Conservation (phyloP, 2,888 invertebrate species). For the Nemotelus nigrinus region DNA sequence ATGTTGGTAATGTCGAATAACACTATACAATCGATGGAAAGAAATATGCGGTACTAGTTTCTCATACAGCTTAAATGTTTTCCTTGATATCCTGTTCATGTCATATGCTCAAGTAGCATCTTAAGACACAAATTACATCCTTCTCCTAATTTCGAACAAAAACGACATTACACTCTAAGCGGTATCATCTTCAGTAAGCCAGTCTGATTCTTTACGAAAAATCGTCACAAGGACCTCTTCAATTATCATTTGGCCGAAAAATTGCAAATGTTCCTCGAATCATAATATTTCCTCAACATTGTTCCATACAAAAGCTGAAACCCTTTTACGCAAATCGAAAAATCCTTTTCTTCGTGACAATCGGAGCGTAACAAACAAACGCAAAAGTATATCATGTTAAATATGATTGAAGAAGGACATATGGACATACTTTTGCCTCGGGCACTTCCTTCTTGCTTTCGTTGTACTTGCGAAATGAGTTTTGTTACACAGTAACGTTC, state of each 20-base stretch:
- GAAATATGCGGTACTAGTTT: too few species aligned
- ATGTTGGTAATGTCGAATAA: too few species aligned
- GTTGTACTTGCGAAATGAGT: slow-evolving; percentile 12
- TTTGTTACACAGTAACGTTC: slow-evolving; percentile 24
- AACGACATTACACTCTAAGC: too few species aligned
- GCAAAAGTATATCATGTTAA: neutral
- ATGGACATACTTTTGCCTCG: slow-evolving; percentile 27
- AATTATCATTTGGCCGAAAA: slow-evolving; percentile 28
- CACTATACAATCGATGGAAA: too few species aligned
- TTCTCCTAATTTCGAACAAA: too few species aligned
- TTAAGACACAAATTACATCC: too few species aligned
- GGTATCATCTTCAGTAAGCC: too few species aligned
- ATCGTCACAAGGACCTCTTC: neutral
- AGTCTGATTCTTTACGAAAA: too few species aligned
- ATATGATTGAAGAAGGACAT: slow-evolving; percentile 4
- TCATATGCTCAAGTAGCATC: too few species aligned
- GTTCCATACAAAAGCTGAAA: slow-evolving; percentile 12
- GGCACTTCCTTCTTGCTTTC: slow-evolving; percentile 39
- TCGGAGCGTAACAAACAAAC: slow-evolving; percentile 7
- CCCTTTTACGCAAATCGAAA: slow-evolving; percentile 9
- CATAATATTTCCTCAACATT: slow-evolving; percentile 8
- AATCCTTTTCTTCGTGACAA: slow-evolving; percentile 1
- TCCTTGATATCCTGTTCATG: too few species aligned
- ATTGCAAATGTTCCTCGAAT: slow-evolving; percentile 7
- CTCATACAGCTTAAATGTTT: too few species aligned